Evolutionary conservation across 1,140 invertebrate species (phyloP).

Genomic region (Tetramorium alpestre): DNA sequence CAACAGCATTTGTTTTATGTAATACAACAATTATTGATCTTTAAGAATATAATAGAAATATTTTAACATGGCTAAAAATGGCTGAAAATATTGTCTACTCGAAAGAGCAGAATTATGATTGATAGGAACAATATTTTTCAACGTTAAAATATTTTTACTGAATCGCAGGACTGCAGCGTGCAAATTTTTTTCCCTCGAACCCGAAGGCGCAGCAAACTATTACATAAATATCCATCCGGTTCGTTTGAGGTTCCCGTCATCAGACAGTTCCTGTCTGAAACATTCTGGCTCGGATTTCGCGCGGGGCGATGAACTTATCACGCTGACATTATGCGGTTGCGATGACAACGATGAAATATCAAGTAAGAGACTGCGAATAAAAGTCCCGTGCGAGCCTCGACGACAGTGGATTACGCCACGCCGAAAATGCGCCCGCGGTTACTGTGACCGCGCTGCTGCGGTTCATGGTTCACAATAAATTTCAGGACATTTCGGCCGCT

Average conservation of each 20-base stretch:
- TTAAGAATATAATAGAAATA: neutral
- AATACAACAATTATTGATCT: neutral
- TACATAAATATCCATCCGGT: neutral
- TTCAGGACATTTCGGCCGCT: constrained; percentile 25
- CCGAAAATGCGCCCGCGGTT: constrained; percentile 44
- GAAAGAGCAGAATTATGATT: neutral
- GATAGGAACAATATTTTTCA: neutral
- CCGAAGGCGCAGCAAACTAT: neutral
- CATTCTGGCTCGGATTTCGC: neutral
- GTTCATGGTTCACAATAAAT: constrained; percentile 37
- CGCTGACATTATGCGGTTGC: constrained; percentile 12
- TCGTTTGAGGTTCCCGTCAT: neutral
- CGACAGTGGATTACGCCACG: neutral
- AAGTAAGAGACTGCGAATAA: constrained; percentile 25
- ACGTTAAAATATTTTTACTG: neutral
- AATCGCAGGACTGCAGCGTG: neutral
- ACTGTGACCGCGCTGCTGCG: constrained; percentile 6
- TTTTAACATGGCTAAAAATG: neutral
- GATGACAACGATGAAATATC: constrained; percentile 53
- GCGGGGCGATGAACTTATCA: constrained; percentile 15
- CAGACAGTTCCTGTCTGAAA: neutral
- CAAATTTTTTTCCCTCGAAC: neutral
- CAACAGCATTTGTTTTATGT: neutral
- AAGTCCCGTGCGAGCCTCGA: constrained; percentile 2
- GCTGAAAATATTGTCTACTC: neutral